Evolutionary conservation across 2,888 invertebrate genomes (phyloP), one percentile per base, ranked within the genome.

Genomic region (Congeria kusceri): DNA sequence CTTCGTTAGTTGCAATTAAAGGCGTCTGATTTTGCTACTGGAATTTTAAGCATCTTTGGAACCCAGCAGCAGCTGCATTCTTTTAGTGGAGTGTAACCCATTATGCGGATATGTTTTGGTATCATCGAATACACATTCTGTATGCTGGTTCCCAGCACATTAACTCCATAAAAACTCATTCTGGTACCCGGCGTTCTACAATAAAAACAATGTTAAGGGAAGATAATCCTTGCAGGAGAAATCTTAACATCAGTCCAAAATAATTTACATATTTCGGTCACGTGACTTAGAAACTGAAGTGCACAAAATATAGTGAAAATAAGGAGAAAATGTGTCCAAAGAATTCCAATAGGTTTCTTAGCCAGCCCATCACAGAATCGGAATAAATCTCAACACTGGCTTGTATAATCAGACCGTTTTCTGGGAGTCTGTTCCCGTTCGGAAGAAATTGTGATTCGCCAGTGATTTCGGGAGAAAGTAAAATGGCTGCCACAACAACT

Each of bases 221-320:
- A 39, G 39, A 15, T 39, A 39, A 39, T 39, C 39, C 39, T 13
- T 11, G 15, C 39, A 1, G 39, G 39, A 39, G 15, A 39, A 39
- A 13, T 39, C 39, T 13, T 39, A 39, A 39, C 39, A 39, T 13
- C 39, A 39, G 39, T 39, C 39, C 39, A 39, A 39, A 39, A 53
- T 80, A 74, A 80, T 83, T 80, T 80, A 83, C 80, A 80, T 83
- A 80, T 74, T 74, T 67, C 64, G 49, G 58, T 80, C 83, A 83
- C 80, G 72, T 83, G 83, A 80, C 80, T 80, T 46, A 68, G 77
- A 74, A 70, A 74, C 63, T 29, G 67, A 23, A 53, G 53, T 62
- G 46, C 72, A 44, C 74, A 75, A 76, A 83, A 78, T 75, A 72
- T 76, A 76, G 78, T 82, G 75, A 77, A 53, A 39, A 68, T 27